phyloP scores from a whole-genome alignment of 1,140 invertebrate genomes.

The Anastatus disparis region DNA sequence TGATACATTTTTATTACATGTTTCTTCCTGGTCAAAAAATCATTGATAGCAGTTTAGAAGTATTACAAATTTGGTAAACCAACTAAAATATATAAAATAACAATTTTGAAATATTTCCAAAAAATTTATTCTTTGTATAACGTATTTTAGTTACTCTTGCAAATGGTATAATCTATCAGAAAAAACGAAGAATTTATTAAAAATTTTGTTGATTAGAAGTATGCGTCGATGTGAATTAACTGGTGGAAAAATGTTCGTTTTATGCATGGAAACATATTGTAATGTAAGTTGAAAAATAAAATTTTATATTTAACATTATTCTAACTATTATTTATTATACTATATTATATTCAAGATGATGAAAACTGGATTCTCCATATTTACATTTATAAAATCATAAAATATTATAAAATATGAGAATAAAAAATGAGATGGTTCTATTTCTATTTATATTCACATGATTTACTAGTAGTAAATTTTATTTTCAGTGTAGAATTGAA shows the following conservation, averaged over 20 bases:
- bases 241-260: slow-evolving; percentile 16
- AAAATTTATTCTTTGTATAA: slow-evolving; percentile 1
- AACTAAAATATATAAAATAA: no score
- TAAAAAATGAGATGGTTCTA: no score
- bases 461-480: no score
- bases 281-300: not conserved
- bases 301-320: not conserved
- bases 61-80: slow-evolving; percentile 14
- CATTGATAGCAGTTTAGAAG: slow-evolving; percentile 4
- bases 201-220: not conserved
- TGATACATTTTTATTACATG: slow-evolving; percentile 25
- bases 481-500: no score
- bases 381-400: not conserved
- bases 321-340: not conserved
- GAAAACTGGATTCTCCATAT: not conserved
- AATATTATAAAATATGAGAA: no score
- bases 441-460: no score
- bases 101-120: slow-evolving; percentile 6
- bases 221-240: not conserved
- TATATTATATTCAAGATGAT: not conserved
- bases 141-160: slow-evolving; percentile 14
- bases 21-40: slow-evolving; percentile 25
- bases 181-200: not conserved
- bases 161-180: slow-evolving; percentile 25
- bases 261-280: slow-evolving; percentile 23